Evolutionary conservation across 2,888 invertebrate species (phyloP).

Genomic region (Bugula neritina): DNA sequence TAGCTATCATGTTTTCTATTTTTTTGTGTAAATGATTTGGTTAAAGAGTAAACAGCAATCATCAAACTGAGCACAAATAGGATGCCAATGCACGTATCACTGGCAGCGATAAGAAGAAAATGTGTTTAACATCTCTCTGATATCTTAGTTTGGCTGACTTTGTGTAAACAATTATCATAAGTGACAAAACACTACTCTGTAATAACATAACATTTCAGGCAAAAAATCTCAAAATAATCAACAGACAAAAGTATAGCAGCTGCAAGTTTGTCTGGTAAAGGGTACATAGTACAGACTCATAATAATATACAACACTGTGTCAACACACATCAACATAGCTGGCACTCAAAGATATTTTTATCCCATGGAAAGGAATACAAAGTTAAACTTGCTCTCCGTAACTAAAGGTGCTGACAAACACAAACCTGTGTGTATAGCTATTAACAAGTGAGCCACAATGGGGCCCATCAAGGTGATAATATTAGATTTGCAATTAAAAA

Average conservation of each 20-base stretch:
- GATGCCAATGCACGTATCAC: neutral
- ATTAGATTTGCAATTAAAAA: no score
- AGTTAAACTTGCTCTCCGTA: no score
- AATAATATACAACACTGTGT: no score
- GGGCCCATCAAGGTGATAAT: no score
- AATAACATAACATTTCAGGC: conserved; percentile 17
- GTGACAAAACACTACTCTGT: conserved; percentile 24
- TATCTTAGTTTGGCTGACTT: conserved; percentile 13
- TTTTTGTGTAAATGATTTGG: conserved; percentile 6
- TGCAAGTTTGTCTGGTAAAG: neutral
- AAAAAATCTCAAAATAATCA: conserved; percentile 23
- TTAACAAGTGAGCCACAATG: no score
- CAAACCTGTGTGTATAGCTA: no score
- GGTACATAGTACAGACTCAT: neutral
- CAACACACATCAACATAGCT: no score
- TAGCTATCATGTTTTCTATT: conserved; percentile 7
- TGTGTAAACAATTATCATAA: conserved; percentile 12
- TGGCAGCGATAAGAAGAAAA: conserved; percentile 1
- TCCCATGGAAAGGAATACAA: no score
- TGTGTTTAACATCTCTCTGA: conserved; percentile 25
- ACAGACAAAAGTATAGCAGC: neutral
- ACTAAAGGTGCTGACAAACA: no score
- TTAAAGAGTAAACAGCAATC: neutral
- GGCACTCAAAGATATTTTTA: no score
- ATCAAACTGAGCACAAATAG: neutral